Evolutionary conservation across 2,888 invertebrate species (phyloP).

Genomic region (Tachina grossa): DNA sequence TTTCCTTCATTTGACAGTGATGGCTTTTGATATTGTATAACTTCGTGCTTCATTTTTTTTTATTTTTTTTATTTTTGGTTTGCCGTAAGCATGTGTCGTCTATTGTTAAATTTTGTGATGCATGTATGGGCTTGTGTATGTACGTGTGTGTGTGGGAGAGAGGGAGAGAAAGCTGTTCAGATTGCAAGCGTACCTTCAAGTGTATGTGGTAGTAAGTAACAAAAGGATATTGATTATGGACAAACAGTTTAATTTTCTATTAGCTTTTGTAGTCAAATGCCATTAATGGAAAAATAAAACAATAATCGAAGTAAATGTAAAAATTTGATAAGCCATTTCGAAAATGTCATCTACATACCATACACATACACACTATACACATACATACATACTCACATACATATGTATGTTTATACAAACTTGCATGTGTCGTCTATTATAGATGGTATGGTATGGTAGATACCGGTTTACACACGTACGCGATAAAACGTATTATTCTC

Average conservation of each 20-base stretch:
- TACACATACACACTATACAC: no score
- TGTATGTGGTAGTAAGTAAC: slow-evolving; percentile 44
- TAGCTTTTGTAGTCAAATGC: slow-evolving; percentile 70
- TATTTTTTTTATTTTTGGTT: slow-evolving; percentile 4
- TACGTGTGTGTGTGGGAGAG: background rate
- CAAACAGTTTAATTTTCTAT: slow-evolving; percentile 66
- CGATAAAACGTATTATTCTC: no score
- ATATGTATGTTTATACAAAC: no score
- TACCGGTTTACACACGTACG: no score
- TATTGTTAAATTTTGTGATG: slow-evolving; percentile 28
- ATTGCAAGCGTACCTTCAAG: slow-evolving; percentile 3
- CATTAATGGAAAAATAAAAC: slow-evolving; percentile 45
- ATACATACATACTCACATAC: background rate
- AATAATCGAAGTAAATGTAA: slow-evolving; percentile 34
- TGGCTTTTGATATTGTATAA: slow-evolving; percentile 73
- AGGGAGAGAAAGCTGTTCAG: background rate
- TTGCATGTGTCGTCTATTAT: no score
- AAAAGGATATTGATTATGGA: slow-evolving; percentile 68
- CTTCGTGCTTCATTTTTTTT: slow-evolving; percentile 39
- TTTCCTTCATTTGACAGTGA: slow-evolving; percentile 68
- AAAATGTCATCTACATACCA: slow-evolving; percentile 49
- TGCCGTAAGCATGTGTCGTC: slow-evolving; percentile 39
- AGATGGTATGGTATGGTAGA: no score
- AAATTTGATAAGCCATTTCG: slow-evolving; percentile 54
- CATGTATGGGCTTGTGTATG: slow-evolving; percentile 6